These are phyloP conservation scores for Chelonoidis abingdonii DNA, from an alignment of 2,113 vertebrate species.

Conservation along the genomic window DNA sequence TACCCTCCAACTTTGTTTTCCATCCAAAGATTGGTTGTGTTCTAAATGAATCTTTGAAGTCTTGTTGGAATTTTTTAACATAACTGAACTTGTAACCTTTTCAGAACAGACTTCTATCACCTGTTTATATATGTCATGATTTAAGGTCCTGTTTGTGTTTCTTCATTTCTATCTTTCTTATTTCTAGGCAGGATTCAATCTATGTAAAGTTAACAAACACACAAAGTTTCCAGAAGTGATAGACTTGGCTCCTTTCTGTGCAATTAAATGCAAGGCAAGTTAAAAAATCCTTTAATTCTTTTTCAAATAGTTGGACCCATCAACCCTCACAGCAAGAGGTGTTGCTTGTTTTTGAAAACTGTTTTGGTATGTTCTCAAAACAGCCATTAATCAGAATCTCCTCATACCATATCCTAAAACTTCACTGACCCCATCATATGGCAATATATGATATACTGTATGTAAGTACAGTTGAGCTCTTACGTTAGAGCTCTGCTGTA, in stretches of 20 bases:
- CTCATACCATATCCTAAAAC: not conserved
- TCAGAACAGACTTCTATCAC: not conserved
- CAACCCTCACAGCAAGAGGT: not conserved
- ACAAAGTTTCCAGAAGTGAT: conserved; percentile 92
- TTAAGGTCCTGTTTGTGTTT: conserved; percentile 15
- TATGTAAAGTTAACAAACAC: conserved; percentile 94
- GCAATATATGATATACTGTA: not conserved
- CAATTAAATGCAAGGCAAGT: conserved; percentile 91
- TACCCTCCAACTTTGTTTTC: not conserved
- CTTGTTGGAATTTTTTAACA: not conserved
- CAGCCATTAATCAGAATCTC: not conserved
- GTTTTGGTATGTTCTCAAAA: not conserved
- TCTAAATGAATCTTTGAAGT: not conserved
- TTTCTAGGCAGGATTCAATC: conserved; percentile 89
- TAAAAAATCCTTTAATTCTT: not conserved
- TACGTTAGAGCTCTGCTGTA: not conserved
- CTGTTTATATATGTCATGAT: not conserved
- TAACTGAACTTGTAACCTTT: not conserved
- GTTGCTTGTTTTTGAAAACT: not conserved
- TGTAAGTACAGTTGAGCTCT: not conserved
- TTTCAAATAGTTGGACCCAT: not conserved
- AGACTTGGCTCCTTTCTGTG: conserved; percentile 95
- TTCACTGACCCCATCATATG: not conserved
- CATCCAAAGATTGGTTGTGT: not conserved
- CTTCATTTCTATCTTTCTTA: conserved; percentile 7